Evolutionary conservation across 2,113 vertebrate genomes (phyloP).

Genomic region (Dryoscopus gambensis): DNA sequence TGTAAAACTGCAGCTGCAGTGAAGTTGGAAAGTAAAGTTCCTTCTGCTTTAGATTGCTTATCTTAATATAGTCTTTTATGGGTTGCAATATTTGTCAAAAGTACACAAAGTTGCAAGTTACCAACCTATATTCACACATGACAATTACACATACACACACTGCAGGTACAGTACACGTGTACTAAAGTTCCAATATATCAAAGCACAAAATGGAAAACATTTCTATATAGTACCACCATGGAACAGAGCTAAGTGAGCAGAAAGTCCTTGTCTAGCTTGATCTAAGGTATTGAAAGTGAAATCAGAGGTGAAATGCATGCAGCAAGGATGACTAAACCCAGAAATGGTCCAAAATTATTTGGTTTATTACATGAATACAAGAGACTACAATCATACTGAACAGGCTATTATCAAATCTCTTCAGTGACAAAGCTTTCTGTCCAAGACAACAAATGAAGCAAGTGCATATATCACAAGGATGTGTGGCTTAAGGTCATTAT

Average conservation of each 20-base stretch:
- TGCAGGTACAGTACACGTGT: not conserved
- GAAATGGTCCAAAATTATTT: not conserved
- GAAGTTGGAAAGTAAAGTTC: not conserved
- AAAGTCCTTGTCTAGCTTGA: not conserved
- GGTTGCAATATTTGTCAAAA: not conserved
- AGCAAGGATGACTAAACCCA: not conserved
- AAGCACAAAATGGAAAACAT: not conserved
- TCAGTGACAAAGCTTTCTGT: slow-evolving; percentile 35
- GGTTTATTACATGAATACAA: slow-evolving; percentile 37
- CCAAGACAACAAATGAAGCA: slow-evolving; percentile 61
- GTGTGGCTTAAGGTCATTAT: slow-evolving; percentile 34
- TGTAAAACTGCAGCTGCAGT: not conserved
- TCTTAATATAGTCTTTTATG: not conserved
- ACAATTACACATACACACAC: not conserved
- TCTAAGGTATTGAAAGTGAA: not conserved
- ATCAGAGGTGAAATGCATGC: not conserved
- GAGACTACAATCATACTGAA: slow-evolving; percentile 26
- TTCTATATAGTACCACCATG: not conserved
- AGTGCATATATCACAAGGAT: slow-evolving; percentile 56
- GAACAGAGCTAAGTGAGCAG: not conserved
- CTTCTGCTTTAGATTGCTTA: not conserved
- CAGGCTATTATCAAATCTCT: slow-evolving; percentile 63
- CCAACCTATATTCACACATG: not conserved
- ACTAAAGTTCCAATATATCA: not conserved
- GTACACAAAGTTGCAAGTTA: not conserved